Percentiles rank a stretch among this genome's conserved stretches.
These are phyloP conservation scores for Phengaris arion DNA, from an alignment of 2,888 invertebrate genomes.

Conservation along the genomic window DNA sequence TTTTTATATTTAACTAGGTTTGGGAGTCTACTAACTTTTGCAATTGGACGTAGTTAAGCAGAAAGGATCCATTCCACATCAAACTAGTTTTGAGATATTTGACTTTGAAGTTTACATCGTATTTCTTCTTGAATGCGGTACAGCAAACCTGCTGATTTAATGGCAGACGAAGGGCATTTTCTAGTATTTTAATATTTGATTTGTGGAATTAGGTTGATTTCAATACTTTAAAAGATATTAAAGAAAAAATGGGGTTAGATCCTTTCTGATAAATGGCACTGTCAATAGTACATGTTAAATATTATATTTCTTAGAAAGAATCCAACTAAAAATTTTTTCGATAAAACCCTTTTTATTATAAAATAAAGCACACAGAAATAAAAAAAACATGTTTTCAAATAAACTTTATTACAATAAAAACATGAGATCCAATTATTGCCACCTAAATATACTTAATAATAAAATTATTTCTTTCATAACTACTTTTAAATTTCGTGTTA, in stretches of 20 bases:
- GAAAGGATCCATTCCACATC: constrained; percentile 20
- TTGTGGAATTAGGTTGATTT: constrained; percentile 18
- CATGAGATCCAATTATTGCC: constrained; percentile 18
- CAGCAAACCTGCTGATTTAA: constrained; percentile 3
- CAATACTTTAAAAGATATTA: constrained; percentile 21
- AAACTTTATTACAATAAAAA: constrained; percentile 23
- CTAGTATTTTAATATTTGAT: constrained; percentile 12
- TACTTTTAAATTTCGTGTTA: too few relatives aligned
- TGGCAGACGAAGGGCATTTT: constrained; percentile 25
- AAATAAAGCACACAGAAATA: constrained; percentile 1
- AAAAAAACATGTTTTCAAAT: not conserved
- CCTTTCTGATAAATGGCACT: constrained; percentile 26
- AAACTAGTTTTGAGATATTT: constrained; percentile 28
- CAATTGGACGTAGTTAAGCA: too few relatives aligned
- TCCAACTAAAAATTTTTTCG: not conserved
- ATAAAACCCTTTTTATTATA: constrained; percentile 17
- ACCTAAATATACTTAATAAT: constrained; percentile 21
- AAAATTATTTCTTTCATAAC: too few relatives aligned
- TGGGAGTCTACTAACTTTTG: too few relatives aligned
- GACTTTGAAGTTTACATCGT: constrained; percentile 28
- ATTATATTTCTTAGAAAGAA: constrained; percentile 24
- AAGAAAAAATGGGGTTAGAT: constrained; percentile 21
- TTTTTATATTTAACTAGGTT: too few relatives aligned
- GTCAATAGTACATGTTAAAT: constrained; percentile 24
- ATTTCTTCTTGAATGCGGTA: constrained; percentile 23